Conservation (phyloP, 2,888 invertebrate genomes). For the Abscondita cerata region DNA sequence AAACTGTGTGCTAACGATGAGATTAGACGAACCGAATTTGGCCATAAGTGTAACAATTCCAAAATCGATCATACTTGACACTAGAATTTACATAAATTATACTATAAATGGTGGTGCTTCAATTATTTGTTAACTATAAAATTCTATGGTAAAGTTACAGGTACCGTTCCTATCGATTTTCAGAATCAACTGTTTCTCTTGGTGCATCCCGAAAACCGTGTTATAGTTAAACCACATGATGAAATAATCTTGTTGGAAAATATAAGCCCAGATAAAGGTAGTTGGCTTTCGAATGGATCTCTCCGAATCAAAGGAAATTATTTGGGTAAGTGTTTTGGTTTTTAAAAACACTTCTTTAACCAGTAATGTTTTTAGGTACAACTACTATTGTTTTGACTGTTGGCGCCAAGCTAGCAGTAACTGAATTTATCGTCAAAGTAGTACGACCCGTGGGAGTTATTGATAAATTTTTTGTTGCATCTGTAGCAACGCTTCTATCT, state of each 20-base stretch:
- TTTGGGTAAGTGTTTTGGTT: slow-evolving; percentile 47
- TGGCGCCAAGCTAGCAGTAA: slow-evolving; percentile 45
- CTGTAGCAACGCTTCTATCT: slow-evolving; percentile 78
- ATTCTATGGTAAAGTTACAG: not conserved
- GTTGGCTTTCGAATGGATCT: slow-evolving; percentile 37
- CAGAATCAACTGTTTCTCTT: slow-evolving; percentile 29
- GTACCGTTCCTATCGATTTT: not conserved
- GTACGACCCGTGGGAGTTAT: slow-evolving; percentile 64
- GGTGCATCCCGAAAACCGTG: slow-evolving; percentile 30
- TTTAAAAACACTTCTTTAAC: too few relatives aligned
- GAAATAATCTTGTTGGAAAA: slow-evolving; percentile 31
- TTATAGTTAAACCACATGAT: slow-evolving; percentile 30
- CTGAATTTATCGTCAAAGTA: slow-evolving; percentile 46
- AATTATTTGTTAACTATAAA: slow-evolving; percentile 6
- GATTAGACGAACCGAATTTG: slow-evolving; percentile 45
- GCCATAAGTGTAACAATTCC: slow-evolving; percentile 39
- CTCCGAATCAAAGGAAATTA: slow-evolving; percentile 54
- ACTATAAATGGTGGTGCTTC: slow-evolving; percentile 30
- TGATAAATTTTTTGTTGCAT: slow-evolving; percentile 76
- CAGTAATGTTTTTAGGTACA: slow-evolving; percentile 5
- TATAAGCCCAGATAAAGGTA: not conserved
- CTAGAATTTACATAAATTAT: slow-evolving; percentile 39
- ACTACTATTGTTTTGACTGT: not conserved
- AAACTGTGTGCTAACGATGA: slow-evolving; percentile 46
- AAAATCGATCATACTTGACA: slow-evolving; percentile 48